Evolutionary conservation across 2,797 vertebrate genomes (phyloP).

Genomic region (Apogon hyalosoma): DNA sequence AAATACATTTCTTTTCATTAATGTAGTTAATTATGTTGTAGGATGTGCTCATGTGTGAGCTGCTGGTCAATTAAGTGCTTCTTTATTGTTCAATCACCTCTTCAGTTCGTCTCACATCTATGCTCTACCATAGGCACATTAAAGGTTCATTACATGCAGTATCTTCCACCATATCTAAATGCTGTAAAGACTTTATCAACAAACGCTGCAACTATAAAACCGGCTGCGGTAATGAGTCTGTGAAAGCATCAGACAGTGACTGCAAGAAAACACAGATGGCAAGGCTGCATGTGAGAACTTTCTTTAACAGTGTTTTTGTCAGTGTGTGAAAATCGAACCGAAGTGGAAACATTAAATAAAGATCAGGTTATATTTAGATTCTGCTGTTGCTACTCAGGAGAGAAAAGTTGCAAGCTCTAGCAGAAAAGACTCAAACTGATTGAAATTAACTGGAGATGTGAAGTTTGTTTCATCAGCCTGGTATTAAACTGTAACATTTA

Average conservation of each 20-base stretch:
- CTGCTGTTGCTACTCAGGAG: neutral
- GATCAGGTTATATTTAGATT: slow-evolving; percentile 20
- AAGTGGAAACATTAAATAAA: slow-evolving; percentile 23
- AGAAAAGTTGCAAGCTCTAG: neutral
- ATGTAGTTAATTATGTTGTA: slow-evolving; percentile 27
- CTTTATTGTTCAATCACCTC: neutral
- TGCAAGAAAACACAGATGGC: neutral
- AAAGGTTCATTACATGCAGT: slow-evolving; percentile 25
- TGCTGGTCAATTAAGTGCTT: neutral
- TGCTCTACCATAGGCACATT: slow-evolving; percentile 16
- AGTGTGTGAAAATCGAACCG: slow-evolving; percentile 21
- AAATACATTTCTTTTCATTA: slow-evolving; percentile 17
- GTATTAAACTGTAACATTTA: neutral
- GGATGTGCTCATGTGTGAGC: slow-evolving; percentile 14
- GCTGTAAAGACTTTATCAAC: slow-evolving; percentile 16
- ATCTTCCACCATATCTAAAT: slow-evolving; percentile 9
- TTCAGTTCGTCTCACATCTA: slow-evolving; percentile 6
- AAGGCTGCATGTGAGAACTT: neutral
- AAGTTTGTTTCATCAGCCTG: neutral
- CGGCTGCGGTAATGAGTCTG: slow-evolving; percentile 7
- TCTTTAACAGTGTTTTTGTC: neutral
- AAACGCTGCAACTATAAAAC: slow-evolving; percentile 8
- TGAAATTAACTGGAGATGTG: neutral
- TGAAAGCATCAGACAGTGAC: slow-evolving; percentile 14
- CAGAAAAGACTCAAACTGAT: neutral